Evolutionary conservation across 2,113 vertebrate genomes (phyloP), one percentile per base, ranked within the genome.

Genomic region (Pangasianodon hypophthalmus): DNA sequence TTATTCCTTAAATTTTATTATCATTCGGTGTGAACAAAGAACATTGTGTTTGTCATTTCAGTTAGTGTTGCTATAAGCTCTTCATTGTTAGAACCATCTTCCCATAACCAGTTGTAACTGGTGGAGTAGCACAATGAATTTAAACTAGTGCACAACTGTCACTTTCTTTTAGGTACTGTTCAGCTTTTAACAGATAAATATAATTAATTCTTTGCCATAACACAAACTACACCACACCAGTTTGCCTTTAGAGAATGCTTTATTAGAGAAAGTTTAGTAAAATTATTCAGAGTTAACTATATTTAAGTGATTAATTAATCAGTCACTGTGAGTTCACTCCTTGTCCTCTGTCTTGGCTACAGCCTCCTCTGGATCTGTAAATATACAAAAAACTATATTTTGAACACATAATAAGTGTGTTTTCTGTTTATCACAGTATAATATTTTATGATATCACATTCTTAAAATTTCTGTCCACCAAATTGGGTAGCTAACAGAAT

Each of bases 201-300:
- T 41, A 14, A 64, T 10, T 0, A n/a, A n/a, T 67, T 10, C 7
- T 44, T 3, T 44, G 0, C 18, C 1, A 46, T 26, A 46, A 29
- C 21, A 46, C 41, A 46, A 80, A 80, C 4, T 29, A 50, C 46
- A 52, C 46, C 24, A 50, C 24, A 80, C 46, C 46, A 41, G 54
- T 62, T 46, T 84, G 81, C 32, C 81, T 84, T 84, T 84, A 24
- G 56, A 41, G 2, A 79, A 58, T 84, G 81, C 82, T 84, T 84
- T 84, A 60, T 29, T 80, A 50, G 16, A 80, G 9, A 46, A 50
- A 29, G 4, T 4, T 44, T 60, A 26, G 10, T 24, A 60, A 60
- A 24, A 84, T 41, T 1, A 21, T 84, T 37, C 81, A 58, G 29
- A 24, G 32, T 56, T 84, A 41, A 44, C 69, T 89, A 10, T 26